Evolutionary conservation across 2,888 invertebrate species (phyloP).

Genomic region (Trissonchulus latispiculum): DNA sequence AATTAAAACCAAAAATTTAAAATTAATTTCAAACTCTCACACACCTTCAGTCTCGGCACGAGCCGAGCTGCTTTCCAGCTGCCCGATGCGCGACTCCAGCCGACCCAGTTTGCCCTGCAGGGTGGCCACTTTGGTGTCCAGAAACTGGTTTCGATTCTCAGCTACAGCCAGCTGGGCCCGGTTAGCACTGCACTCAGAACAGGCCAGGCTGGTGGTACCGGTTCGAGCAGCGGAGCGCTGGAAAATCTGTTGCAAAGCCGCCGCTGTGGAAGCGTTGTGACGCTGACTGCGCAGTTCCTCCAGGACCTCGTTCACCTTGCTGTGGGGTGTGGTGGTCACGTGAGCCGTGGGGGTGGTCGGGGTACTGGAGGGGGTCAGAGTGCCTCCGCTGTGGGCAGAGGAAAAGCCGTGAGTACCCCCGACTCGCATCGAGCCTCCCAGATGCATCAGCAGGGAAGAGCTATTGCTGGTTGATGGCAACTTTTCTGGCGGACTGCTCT

Average conservation of each 20-base stretch:
- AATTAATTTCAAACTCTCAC: neutral
- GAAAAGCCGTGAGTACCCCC: too few species aligned
- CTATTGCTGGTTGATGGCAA: too few species aligned
- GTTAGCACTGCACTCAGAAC: constrained; percentile 9
- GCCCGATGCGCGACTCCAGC: constrained; percentile 20
- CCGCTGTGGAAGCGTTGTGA: neutral
- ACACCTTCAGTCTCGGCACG: constrained; percentile 24
- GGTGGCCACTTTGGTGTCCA: constrained; percentile 16
- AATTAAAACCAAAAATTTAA: too few species aligned
- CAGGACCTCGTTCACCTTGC: neutral
- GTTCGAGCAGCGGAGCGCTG: neutral
- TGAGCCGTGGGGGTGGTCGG: neutral
- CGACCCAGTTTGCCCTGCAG: constrained; percentile 23
- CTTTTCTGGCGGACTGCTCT: constrained; percentile 5
- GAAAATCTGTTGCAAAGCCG: too few species aligned
- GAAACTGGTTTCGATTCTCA: constrained; percentile 23
- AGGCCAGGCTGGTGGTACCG: neutral
- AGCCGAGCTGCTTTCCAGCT: constrained; percentile 11
- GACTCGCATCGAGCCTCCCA: neutral
- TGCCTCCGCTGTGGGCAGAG: neutral
- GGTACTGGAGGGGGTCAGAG: neutral
- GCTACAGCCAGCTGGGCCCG: constrained; percentile 18
- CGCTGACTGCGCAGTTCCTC: too few species aligned
- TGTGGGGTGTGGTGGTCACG: neutral
- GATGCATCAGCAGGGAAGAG: neutral